Conservation (phyloP, 1,140 invertebrate species). For the Delia radicum region DNA sequence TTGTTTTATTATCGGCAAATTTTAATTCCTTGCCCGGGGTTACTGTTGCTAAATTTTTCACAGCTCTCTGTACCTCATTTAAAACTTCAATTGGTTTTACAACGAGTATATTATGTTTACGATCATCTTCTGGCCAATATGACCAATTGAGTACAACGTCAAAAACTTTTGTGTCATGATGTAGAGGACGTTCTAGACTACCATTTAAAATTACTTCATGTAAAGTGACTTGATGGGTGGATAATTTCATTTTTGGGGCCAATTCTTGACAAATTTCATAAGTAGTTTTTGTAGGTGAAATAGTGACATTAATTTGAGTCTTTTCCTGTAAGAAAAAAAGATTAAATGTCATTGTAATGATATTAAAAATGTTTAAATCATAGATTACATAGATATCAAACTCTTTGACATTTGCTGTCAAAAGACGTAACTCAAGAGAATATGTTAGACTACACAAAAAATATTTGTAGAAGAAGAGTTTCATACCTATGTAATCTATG, state of each 20-base stretch:
- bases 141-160: slow-evolving; percentile 77
- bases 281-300: slow-evolving; percentile 75
- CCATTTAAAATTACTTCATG: slow-evolving; percentile 76
- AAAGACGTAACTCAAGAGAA: too few species aligned
- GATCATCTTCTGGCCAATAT: slow-evolving; percentile 79
- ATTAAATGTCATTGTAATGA: neutral
- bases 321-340: slow-evolving; percentile 41
- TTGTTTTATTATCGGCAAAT: slow-evolving; percentile 75
- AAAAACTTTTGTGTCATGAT: slow-evolving; percentile 71
- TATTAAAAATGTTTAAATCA: too few species aligned
- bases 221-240: slow-evolving; percentile 67
- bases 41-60: slow-evolving; percentile 60
- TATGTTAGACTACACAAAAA: too few species aligned
- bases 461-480: too few species aligned
- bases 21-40: slow-evolving; percentile 70
- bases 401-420: too few species aligned
- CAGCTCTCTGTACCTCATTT: slow-evolving; percentile 54
- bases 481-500: too few species aligned
- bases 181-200: slow-evolving; percentile 71
- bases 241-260: slow-evolving; percentile 62
- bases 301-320: slow-evolving; percentile 52
- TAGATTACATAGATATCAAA: too few species aligned
- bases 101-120: slow-evolving; percentile 79
- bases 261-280: slow-evolving; percentile 72
- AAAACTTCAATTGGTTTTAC: slow-evolving; percentile 62